A percentile compares a stretch with the other conserved stretches of the same genome.
Evolutionary conservation across 2,113 vertebrate species (phyloP).

Genomic region (Hypocryptadius cinnamomeus): DNA sequence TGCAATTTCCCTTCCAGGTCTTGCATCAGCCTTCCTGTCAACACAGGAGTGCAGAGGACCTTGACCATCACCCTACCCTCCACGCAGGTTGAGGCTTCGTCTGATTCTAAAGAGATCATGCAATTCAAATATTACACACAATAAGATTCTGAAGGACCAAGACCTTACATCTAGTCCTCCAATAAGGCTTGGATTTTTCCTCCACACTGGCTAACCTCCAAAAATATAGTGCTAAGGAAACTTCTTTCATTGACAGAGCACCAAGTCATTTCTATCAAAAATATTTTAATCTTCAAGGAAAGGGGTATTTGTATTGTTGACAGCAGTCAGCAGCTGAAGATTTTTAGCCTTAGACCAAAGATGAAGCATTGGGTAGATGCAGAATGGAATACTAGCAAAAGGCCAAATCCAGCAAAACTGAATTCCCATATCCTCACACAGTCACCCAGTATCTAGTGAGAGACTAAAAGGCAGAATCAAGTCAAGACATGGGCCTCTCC

Average conservation of each 20-base stretch:
- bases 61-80: neutral
- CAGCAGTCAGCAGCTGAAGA: neutral
- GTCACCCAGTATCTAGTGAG: neutral
- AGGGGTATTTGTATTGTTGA: neutral
- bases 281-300: neutral
- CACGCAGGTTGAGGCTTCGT: neutral
- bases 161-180: neutral
- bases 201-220: neutral
- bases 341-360: neutral
- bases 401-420: neutral
- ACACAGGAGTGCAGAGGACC: neutral
- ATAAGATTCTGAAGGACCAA: neutral
- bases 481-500: neutral
- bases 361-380: neutral
- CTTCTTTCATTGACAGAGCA: neutral
- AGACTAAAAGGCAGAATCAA: neutral
- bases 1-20: neutral
- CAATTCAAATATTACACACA: neutral
- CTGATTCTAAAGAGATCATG: neutral
- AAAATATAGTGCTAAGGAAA: neutral
- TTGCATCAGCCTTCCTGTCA: neutral
- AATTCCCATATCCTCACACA: neutral
- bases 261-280: neutral
- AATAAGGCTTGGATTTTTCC: rapidly evolving
- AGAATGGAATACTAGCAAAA: neutral